These are phyloP conservation scores for Smutsia temminckii DNA, from an alignment of 2,797 vertebrate species.

Conservation along the genomic window DNA sequence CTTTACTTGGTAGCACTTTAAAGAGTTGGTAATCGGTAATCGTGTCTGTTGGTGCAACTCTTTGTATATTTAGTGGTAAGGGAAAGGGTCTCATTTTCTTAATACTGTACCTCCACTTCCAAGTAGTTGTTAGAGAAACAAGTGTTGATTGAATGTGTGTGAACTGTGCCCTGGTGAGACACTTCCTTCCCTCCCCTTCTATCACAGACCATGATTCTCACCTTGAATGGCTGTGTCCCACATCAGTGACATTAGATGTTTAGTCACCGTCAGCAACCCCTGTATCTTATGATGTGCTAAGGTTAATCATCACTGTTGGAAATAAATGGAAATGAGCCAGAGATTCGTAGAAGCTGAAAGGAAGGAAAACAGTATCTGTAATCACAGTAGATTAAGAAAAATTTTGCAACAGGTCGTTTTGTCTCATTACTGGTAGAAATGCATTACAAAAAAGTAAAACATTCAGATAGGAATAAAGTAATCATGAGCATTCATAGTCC, in stretches of 20 bases:
- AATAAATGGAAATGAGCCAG: conserved; percentile 13
- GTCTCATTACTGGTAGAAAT: conserved; percentile 48
- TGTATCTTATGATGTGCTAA: neutral
- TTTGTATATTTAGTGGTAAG: neutral
- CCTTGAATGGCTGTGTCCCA: neutral
- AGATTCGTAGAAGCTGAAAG: neutral
- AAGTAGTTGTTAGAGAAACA: conserved; percentile 1
- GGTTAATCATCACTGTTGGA: neutral
- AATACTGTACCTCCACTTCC: neutral
- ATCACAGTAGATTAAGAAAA: conserved; percentile 30
- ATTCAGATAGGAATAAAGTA: conserved; percentile 45
- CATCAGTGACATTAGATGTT: neutral
- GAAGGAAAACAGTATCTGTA: neutral
- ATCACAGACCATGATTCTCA: neutral
- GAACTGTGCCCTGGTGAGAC: neutral
- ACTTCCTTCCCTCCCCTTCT: neutral
- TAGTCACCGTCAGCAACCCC: neutral
- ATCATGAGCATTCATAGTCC: conserved; percentile 46
- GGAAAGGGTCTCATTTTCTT: neutral
- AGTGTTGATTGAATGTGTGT: neutral
- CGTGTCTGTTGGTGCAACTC: neutral
- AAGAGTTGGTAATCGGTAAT: neutral
- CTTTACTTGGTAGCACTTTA: neutral
- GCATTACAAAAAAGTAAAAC: conserved; percentile 25
- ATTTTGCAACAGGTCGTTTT: neutral